Base-by-base conservation (phyloP, 2,797 vertebrate species). In the Pseudochirops corinnae region DNA sequence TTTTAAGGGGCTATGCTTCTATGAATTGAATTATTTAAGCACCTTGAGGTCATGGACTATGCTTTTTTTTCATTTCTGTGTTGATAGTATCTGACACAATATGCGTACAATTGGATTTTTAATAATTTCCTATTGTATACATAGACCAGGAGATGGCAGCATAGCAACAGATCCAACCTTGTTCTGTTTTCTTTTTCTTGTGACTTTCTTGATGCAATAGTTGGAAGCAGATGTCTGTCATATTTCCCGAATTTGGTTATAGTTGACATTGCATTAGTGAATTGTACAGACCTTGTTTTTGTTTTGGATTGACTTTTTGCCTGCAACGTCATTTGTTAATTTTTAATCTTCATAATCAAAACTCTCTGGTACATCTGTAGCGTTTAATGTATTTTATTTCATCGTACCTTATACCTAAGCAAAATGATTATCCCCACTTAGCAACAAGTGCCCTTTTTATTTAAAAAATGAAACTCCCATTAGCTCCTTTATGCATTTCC, bases 141-240 rank as follows among this genome's bases (percentile, higher is more conserved):
- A 33, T 91, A 0, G 14, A 56, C 96, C 98, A 98, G 96, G 26
- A 98, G 98, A 93, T 97, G 97, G 97, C 97, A 93, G 95, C 90
- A 92, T 0, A 93, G 53, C 87, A 55, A 62, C 74, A 94, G 1
- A 87, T 10, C 21, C 74, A 39, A 50, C 39, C 24, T 87, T 82
- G 26, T 92, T 96, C 96, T 28, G 0, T 62, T 6, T 55, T 10
- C 5, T 12, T 57, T 67, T 74, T 28, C 60, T 91, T 74, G 4
- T 91, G 1, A 3, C n/a, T 55, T 60, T 74, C 1, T 29, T 18
- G 7, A 1, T 56, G 14, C 0, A 4, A 16, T 92, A 31, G n/a
- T 21, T 90, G 33, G 53, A 87, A 7, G 0, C 33, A 39, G 26
- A 1, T 60, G 29, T 57, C 56, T 53, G n/a, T 92, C 74, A 21